Evolutionary conservation across 2,113 vertebrate species (phyloP).

Genomic region (Hippocampus barbouri): DNA sequence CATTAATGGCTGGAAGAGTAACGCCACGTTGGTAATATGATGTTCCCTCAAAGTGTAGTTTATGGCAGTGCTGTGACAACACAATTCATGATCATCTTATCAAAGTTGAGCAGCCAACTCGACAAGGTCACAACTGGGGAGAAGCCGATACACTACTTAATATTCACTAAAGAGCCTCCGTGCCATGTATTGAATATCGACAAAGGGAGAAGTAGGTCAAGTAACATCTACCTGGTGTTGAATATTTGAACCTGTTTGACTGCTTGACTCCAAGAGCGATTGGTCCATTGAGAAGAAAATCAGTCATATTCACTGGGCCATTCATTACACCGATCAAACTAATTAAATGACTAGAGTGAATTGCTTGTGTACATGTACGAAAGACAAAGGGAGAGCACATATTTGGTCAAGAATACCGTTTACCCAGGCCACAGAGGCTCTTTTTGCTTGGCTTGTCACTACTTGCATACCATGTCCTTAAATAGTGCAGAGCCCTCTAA

Average conservation of each 20-base stretch:
- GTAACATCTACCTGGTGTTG: background rate
- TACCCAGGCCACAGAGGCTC: background rate
- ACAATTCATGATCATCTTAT: constrained; percentile 19
- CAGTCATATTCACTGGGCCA: background rate
- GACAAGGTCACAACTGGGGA: constrained; percentile 19
- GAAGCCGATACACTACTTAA: background rate
- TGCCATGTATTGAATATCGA: background rate
- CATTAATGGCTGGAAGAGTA: constrained; percentile 52
- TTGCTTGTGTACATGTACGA: background rate
- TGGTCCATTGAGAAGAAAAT: background rate
- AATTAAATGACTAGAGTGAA: background rate
- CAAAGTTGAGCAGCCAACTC: constrained; percentile 13
- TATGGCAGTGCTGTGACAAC: constrained; percentile 31
- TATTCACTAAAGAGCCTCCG: background rate
- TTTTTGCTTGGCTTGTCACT: background rate
- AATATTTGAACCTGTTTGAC: background rate
- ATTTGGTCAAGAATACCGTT: background rate
- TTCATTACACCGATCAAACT: background rate
- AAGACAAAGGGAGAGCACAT: background rate
- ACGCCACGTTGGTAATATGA: constrained; percentile 41
- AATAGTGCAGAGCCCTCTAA: background rate
- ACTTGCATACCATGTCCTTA: background rate
- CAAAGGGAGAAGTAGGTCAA: background rate
- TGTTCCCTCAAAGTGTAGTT: constrained; percentile 52
- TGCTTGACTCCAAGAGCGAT: background rate